Base-by-base conservation (phyloP, 2,888 invertebrate genomes). In the Drosophila testacea region DNA sequence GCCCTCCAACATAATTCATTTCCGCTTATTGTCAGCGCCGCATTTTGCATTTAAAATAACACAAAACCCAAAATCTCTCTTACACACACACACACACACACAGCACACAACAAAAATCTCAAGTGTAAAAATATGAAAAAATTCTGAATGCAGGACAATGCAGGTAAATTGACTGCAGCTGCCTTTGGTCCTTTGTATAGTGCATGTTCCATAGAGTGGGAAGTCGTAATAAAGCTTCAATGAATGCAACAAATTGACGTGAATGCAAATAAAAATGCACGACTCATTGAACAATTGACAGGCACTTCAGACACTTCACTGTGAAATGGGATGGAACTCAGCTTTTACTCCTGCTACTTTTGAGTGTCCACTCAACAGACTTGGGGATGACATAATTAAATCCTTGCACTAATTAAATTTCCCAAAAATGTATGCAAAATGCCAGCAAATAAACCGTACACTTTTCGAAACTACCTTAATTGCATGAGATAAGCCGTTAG, bases 381-480 rank as follows among this genome's bases (percentile, higher is more conserved):
- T 50, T 6, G n/a, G 44, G 44, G 67, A 85, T 85, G 87, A 87
- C 85, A 91, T 91, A 91, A 92, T 91, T 92, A 91, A 92, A 91
- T 91, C 92, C 91, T 88, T 89, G 90, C 91, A 89, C 91, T 90
- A 92, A 91, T 91, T 83, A 87, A 83, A 83, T 83, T 83, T 82
- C 72, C 78, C 84, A 77, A 77, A 79, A 76, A 88, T 81, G 72
- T 82, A 72, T 77, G 82, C 69, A 83, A 82, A 56, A 84, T 75
- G 78, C 72, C 75, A 61, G 69, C 76, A 78, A 78, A 78, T 78
- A 79, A 83, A 86, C 68, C 82, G 80, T 68, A 69, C 56, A 67
- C 70, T 64, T 71, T 50, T 34, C 28, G 54, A 76, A 83, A 91
- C 91, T 91, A 91, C 91, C 91, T 91, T 91, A 91, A 91, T 91